Evolutionary conservation across 2,797 vertebrate species (phyloP).

Genomic region (Phyllotis vaccarum): DNA sequence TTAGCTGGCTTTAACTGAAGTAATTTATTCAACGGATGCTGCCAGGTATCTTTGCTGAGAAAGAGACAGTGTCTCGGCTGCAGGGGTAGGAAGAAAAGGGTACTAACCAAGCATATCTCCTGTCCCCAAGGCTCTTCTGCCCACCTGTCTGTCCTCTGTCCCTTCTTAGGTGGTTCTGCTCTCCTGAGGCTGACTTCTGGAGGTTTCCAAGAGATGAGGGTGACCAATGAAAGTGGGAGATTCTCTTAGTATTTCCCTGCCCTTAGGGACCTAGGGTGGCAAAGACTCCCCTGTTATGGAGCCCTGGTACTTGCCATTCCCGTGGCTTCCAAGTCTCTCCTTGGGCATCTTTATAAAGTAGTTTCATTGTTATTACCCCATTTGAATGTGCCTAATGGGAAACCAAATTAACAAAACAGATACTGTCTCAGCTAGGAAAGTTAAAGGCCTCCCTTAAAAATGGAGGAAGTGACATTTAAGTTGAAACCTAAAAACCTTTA

Average conservation of each 20-base stretch:
- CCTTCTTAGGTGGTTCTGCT: background rate
- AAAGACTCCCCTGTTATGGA: too few species aligned
- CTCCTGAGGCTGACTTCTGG: background rate
- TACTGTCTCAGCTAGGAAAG: background rate
- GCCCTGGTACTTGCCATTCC: background rate
- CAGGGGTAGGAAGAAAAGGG: background rate
- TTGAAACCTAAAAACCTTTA: slow-evolving; percentile 28
- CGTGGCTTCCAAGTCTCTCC: background rate
- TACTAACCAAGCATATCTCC: background rate
- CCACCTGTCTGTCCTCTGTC: background rate
- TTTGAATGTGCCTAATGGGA: background rate
- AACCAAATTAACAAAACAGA: background rate
- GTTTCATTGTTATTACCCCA: background rate
- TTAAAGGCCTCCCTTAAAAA: background rate
- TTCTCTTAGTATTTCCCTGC: background rate
- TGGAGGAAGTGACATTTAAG: slow-evolving; percentile 19
- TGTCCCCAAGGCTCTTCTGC: background rate
- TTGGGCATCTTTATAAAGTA: background rate
- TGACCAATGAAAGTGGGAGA: too few species aligned
- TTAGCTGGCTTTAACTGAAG: background rate
- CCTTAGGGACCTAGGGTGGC: background rate
- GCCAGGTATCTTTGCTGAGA: slow-evolving; percentile 23
- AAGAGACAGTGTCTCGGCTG: background rate
- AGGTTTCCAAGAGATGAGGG: background rate
- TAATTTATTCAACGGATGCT: background rate